phyloP scores from a whole-genome alignment of 1,140 invertebrate species.

The Dolichoris vasculosae region DNA sequence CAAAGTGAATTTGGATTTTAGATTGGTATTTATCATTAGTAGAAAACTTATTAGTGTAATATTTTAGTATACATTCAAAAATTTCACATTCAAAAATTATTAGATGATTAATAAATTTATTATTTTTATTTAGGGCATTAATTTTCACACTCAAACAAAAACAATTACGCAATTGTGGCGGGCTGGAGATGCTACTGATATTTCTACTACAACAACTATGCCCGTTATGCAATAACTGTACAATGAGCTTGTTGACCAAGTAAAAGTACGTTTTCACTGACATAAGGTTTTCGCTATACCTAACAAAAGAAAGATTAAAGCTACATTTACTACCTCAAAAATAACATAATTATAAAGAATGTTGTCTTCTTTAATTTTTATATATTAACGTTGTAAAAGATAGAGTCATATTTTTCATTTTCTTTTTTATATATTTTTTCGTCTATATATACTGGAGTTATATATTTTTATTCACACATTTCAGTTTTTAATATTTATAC shows the following conservation, averaged over 20 bases:
- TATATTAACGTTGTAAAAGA: not conserved
- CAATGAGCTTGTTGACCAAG: not conserved
- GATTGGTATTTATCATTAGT: too few relatives aligned
- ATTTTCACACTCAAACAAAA: conserved; percentile 98
- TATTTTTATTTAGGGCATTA: conserved; percentile 84
- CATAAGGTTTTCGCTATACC: not conserved
- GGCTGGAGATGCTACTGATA: conserved; percentile 86
- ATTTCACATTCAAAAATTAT: not conserved
- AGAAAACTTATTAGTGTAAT: too few relatives aligned
- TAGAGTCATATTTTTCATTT: not conserved
- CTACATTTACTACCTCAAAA: not conserved
- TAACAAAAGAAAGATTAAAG: not conserved
- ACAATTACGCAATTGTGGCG: conserved; percentile 98
- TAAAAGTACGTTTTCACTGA: not conserved
- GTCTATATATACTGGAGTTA: too few relatives aligned
- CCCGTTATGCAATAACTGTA: conserved; percentile 86
- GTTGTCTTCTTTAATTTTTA: not conserved
- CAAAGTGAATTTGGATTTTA: too few relatives aligned
- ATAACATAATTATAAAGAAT: not conserved
- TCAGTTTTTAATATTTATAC: too few relatives aligned
- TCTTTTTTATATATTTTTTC: too few relatives aligned
- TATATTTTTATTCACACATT: too few relatives aligned
- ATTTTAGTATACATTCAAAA: not conserved
- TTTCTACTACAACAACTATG: conserved; percentile 89
- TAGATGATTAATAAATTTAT: not conserved